Conservation (phyloP, 2,113 vertebrate species). For the Carassius carassius region DNA sequence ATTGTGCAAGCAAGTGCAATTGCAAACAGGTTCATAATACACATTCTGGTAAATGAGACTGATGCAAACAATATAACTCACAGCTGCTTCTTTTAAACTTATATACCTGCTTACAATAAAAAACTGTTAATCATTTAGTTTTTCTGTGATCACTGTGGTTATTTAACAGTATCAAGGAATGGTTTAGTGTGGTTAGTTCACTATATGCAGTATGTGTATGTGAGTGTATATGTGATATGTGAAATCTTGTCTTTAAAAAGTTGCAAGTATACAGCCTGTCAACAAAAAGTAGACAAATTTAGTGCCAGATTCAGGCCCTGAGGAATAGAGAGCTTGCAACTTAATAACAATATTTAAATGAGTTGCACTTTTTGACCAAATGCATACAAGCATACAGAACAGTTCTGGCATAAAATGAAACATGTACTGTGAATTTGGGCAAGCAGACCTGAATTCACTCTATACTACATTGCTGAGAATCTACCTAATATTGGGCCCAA, state of each 20-base stretch:
- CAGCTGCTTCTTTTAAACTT: not conserved
- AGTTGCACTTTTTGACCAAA: not conserved
- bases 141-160: not conserved
- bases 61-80: not conserved
- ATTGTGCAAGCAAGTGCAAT: conserved; percentile 47
- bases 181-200: not conserved
- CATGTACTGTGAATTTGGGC: not conserved
- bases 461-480: not conserved
- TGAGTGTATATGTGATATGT: not conserved
- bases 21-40: conserved; percentile 4
- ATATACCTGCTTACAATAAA: too few species aligned
- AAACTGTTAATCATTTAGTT: not conserved
- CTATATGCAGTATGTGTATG: not conserved
- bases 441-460: not conserved
- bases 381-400: not conserved
- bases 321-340: not conserved
- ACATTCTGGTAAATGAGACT: conserved; percentile 46
- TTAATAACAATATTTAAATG: not conserved
- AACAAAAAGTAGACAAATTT: not conserved
- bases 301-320: not conserved
- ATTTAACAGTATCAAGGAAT: not conserved
- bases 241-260: not conserved
- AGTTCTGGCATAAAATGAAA: not conserved
- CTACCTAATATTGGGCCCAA: not conserved
- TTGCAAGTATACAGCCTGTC: not conserved